These are phyloP conservation scores for Cossypha dichroa DNA, from an alignment of 2,797 vertebrate genomes.

Conservation along the genomic window DNA sequence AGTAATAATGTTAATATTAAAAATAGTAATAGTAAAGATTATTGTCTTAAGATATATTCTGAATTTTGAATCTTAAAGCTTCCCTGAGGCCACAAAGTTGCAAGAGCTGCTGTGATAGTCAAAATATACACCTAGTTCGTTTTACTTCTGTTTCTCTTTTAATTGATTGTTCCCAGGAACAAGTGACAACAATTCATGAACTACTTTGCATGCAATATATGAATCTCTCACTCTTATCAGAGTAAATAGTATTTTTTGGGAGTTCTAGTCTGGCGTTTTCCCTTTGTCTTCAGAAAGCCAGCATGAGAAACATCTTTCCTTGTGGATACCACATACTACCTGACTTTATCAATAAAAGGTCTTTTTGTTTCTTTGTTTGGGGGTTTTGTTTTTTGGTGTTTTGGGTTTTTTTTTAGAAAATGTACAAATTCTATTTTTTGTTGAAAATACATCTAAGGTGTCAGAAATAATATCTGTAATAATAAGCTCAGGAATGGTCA, in stretches of 20 bases:
- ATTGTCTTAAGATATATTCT: neutral
- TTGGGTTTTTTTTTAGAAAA: neutral
- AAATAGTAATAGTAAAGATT: neutral
- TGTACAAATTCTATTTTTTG: neutral
- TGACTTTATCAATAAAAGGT: neutral
- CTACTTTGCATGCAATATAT: neutral
- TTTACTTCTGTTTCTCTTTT: neutral
- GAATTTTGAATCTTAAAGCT: neutral
- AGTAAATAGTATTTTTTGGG: neutral
- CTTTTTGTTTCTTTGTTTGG: too few species aligned
- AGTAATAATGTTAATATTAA: neutral
- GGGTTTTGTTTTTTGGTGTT: too few species aligned
- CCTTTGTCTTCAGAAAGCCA: neutral
- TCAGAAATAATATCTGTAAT: neutral
- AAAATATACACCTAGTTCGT: neutral
- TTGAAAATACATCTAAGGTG: neutral
- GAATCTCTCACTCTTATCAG: neutral
- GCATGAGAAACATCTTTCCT: neutral
- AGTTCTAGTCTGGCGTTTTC: neutral
- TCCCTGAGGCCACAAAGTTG: neutral
- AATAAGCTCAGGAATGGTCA: neutral
- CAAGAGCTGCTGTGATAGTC: neutral
- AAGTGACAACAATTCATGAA: neutral
- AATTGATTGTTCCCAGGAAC: neutral
- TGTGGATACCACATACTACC: neutral